phyloP scores from a whole-genome alignment of 1,140 invertebrate species.

The Diorhabda elongata region DNA sequence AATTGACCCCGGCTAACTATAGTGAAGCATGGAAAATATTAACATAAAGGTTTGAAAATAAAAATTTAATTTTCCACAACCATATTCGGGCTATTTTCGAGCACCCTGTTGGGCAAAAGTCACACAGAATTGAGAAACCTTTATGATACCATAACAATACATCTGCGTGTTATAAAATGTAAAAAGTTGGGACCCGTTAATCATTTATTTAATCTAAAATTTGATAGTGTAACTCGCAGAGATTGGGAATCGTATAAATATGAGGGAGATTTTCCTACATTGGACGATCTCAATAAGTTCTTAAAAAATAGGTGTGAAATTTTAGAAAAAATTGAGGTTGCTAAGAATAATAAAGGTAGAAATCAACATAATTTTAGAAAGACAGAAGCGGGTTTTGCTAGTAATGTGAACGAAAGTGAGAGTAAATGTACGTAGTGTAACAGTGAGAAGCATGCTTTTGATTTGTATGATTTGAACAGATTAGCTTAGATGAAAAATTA shows the following conservation, averaged over 20 bases:
- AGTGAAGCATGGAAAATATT: background rate
- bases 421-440: background rate
- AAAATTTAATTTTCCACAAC: background rate
- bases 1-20: background rate
- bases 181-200: background rate
- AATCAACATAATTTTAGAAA: background rate
- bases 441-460: slow-evolving; percentile 6
- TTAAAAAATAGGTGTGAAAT: slow-evolving; percentile 9
- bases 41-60: slow-evolving; percentile 1
- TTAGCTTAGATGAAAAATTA: background rate
- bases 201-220: slow-evolving; percentile 8
- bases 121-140: slow-evolving; percentile 3
- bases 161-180: background rate
- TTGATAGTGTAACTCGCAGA: background rate
- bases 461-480: background rate
- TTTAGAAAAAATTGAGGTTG: slow-evolving; percentile 5
- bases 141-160: slow-evolving; percentile 1
- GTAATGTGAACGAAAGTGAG: background rate
- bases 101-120: too few species aligned
- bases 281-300: slow-evolving; percentile 14
- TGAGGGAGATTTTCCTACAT: slow-evolving; percentile 1
- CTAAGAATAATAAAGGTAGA: slow-evolving; percentile 1
- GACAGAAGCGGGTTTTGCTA: background rate
- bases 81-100: slow-evolving; percentile 11
- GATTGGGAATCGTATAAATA: slow-evolving; percentile 14